A percentile compares a stretch with the other conserved stretches of the same genome.
Evolutionary conservation across 2,113 vertebrate genomes (phyloP).

Genomic region (Terrapene triunguis): DNA sequence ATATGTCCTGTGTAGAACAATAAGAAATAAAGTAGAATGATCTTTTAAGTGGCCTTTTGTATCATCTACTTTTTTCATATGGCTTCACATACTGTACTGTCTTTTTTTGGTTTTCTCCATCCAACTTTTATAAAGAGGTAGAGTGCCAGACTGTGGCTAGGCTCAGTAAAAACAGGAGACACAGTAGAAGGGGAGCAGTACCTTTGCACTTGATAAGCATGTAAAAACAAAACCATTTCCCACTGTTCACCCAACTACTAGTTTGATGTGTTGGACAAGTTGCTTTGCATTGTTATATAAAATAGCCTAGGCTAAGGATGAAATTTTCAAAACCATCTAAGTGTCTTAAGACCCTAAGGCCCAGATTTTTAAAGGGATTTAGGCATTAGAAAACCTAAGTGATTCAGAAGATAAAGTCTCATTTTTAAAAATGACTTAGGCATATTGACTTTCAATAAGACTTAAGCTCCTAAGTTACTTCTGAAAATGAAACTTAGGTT

Average conservation of each 20-base stretch:
- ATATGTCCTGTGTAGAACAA: neutral
- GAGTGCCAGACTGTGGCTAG: neutral
- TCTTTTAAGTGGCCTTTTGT: neutral
- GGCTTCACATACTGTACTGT: neutral
- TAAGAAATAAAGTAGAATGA: neutral
- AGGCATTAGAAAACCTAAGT: neutral
- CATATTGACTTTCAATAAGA: neutral
- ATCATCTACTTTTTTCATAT: neutral
- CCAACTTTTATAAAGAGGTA: neutral
- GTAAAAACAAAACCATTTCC: neutral
- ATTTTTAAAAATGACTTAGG: neutral
- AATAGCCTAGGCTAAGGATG: neutral
- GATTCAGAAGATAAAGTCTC: neutral
- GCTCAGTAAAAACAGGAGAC: neutral
- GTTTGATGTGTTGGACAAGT: neutral
- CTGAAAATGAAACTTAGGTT: neutral
- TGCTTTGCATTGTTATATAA: neutral
- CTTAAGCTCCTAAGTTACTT: neutral
- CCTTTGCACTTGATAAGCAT: neutral
- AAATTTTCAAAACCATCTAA: neutral
- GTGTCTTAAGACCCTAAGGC: neutral
- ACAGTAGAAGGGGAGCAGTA: neutral
- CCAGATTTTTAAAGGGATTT: neutral
- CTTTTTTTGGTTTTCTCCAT: neutral
- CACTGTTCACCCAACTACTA: neutral